These are phyloP conservation scores for Spisula subtruncata DNA, from an alignment of 2,888 invertebrate genomes.

Conservation along the genomic window DNA sequence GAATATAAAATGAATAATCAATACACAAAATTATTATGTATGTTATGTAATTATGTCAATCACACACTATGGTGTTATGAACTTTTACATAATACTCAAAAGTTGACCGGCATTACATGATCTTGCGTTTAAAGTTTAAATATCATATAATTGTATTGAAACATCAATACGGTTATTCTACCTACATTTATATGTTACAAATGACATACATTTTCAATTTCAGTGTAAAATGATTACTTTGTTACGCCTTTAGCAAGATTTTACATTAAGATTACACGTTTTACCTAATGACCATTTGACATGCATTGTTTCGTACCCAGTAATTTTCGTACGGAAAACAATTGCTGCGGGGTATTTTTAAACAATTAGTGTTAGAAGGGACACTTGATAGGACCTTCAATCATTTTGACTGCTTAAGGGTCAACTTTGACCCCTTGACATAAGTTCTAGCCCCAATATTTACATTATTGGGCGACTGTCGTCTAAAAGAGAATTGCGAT, in stretches of 20 bases:
- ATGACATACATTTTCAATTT: conserved; percentile 22
- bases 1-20: too few species aligned
- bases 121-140: too few species aligned
- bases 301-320: conserved; percentile 5
- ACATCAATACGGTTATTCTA: not conserved
- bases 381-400: conserved; percentile 43
- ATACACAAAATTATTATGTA: too few species aligned
- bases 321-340: not conserved
- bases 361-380: conserved; percentile 39
- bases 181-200: conserved; percentile 17
- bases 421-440: conserved; percentile 30
- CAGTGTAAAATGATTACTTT: conserved; percentile 13
- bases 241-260: not conserved
- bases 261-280: conserved; percentile 11
- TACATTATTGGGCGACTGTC: conserved; percentile 27
- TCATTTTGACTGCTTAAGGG: conserved; percentile 44
- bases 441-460: conserved; percentile 45
- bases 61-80: too few species aligned
- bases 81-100: too few species aligned
- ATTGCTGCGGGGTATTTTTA: conserved; percentile 30
- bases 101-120: too few species aligned
- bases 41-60: too few species aligned
- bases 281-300: conserved; percentile 22
- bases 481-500: conserved; percentile 21
- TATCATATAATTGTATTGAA: not conserved